phyloP scores from a whole-genome alignment of 2,113 vertebrate species.

The Microtus pennsylvanicus region DNA sequence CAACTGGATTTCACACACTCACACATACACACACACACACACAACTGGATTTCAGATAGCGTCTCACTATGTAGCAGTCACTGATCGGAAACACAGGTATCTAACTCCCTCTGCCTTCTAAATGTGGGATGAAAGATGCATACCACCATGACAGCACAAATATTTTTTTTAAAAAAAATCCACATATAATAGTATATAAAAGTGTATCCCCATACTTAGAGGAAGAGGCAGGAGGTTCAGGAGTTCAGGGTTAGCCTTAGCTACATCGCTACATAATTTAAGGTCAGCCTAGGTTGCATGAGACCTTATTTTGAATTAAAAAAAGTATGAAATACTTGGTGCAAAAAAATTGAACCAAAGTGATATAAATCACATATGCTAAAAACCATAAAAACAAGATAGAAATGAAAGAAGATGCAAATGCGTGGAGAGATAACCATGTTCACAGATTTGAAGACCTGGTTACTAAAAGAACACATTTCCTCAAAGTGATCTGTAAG shows the following conservation, averaged over 20 bases:
- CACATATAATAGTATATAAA: conserved; percentile 42
- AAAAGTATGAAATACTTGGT: neutral
- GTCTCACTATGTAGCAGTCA: neutral
- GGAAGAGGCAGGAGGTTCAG: neutral
- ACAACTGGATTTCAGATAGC: neutral
- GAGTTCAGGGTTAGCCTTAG: neutral
- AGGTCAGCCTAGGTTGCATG: neutral
- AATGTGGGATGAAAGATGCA: neutral
- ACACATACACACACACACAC: neutral
- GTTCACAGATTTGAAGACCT: conserved; percentile 37
- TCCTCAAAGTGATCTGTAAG: conserved; percentile 30
- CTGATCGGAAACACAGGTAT: neutral
- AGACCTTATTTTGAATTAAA: neutral
- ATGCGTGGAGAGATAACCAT: conserved; percentile 23
- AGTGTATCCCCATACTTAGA: neutral
- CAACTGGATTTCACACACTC: neutral
- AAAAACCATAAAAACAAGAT: conserved; percentile 3
- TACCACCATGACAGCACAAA: too few relatives aligned
- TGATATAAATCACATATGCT: neutral
- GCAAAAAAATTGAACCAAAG: neutral
- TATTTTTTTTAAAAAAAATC: neutral
- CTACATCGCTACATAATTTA: too few relatives aligned
- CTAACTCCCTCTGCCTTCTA: neutral
- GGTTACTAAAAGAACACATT: conserved; percentile 26
- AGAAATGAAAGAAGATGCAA: conserved; percentile 41